Evolutionary conservation across 37 sponge, comb jelly and placozoan species (phyloP).

Genomic region (Chondrilla cf. caribensis): DNA sequence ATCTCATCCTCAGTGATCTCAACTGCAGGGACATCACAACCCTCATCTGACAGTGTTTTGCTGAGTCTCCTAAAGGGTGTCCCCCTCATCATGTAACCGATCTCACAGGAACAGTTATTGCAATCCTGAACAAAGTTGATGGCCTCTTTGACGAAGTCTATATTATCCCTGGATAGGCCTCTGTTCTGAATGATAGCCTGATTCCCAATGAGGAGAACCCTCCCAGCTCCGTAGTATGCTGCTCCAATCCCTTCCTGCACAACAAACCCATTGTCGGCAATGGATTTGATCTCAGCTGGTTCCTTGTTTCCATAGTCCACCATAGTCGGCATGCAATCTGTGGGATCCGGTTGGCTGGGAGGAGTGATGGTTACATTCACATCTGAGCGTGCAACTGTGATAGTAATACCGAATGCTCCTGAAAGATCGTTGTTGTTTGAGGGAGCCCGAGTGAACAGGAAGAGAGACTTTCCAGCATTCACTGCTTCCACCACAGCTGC

Average conservation of each 20-base stretch:
- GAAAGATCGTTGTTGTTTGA: neutral
- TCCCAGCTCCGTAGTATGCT: neutral
- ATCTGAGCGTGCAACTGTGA: neutral
- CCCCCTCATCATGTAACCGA: neutral
- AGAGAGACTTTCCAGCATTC: neutral
- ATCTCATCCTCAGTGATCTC: neutral
- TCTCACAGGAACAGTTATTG: neutral
- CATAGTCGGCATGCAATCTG: neutral
- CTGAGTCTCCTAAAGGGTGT: neutral
- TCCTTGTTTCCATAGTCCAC: neutral
- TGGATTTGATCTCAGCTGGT: neutral
- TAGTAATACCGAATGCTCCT: neutral
- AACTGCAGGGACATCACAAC: neutral
- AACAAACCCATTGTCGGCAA: neutral
- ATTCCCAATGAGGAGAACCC: neutral
- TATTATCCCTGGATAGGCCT: neutral
- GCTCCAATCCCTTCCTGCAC: neutral
- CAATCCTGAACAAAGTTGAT: neutral
- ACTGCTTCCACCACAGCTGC: neutral
- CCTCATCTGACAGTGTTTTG: neutral
- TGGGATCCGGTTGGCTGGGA: neutral
- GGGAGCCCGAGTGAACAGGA: neutral
- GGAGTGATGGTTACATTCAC: neutral
- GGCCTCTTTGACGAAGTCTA: neutral
- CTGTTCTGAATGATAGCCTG: neutral